These are phyloP conservation scores for Drosophila watanabei DNA, from an alignment of 1,140 invertebrate species.

Conservation along the genomic window DNA sequence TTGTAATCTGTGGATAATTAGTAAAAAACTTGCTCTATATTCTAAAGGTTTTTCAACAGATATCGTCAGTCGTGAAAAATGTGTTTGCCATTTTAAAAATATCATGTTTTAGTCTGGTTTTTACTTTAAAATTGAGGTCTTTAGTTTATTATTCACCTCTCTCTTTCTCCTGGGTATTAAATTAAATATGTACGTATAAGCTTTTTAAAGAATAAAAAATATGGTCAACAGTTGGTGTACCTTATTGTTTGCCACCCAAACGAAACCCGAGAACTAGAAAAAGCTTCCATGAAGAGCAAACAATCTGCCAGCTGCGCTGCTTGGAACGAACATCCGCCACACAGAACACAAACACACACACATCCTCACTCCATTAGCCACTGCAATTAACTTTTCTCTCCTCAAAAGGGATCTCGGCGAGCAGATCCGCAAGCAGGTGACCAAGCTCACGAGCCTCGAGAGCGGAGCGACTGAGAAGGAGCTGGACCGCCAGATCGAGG, in stretches of 20 bases:
- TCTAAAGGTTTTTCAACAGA: not conserved
- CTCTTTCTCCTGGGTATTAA: not conserved
- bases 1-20: not conserved
- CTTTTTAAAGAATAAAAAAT: not conserved
- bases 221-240: not conserved
- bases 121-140: not conserved
- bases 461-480: constrained; percentile 86
- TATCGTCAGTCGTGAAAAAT: not conserved
- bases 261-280: not conserved
- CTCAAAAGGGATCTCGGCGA: constrained; percentile 90
- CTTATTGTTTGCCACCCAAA: not conserved
- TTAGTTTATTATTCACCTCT: not conserved
- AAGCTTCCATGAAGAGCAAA: not conserved
- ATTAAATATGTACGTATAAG: not conserved
- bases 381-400: constrained; percentile 58
- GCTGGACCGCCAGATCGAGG: constrained; percentile 89
- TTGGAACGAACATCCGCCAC: constrained; percentile 55
- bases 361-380: not conserved
- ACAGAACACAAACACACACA: constrained; percentile 9
- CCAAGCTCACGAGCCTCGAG: constrained; percentile 88
- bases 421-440: constrained; percentile 90
- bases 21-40: not conserved
- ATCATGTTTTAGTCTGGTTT: not conserved
- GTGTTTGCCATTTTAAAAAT: not conserved
- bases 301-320: constrained; percentile 13